Evolutionary conservation across 1,140 invertebrate species (phyloP).

Genomic region (Euwallacea fornicatus): DNA sequence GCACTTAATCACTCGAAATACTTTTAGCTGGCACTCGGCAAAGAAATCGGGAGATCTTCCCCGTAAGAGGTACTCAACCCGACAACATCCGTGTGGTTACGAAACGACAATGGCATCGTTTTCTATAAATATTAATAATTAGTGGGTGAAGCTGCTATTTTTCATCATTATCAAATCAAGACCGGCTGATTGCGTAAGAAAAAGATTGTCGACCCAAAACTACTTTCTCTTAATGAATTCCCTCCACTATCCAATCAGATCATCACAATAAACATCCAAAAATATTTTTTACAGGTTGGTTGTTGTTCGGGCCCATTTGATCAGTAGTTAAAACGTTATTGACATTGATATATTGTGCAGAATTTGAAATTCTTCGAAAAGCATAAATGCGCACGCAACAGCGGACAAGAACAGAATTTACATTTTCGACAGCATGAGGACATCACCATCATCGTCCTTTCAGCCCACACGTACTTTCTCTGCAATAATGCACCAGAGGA

Average conservation of each 20-base stretch:
- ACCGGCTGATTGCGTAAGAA: background rate
- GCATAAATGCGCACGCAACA: background rate
- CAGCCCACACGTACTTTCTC: constrained; percentile 18
- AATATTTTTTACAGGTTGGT: background rate
- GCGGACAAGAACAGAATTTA: background rate
- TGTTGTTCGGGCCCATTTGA: background rate
- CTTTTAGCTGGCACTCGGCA: too few relatives aligned
- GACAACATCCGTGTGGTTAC: background rate
- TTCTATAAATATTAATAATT: constrained; percentile 17
- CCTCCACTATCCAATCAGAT: constrained; percentile 13
- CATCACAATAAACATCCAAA: background rate
- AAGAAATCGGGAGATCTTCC: too few relatives aligned
- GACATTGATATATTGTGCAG: too few relatives aligned
- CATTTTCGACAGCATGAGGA: constrained; percentile 1
- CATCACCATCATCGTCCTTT: constrained; percentile 4
- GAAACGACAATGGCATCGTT: constrained; percentile 6
- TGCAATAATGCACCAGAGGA: constrained; percentile 11
- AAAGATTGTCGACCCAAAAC: constrained; percentile 9
- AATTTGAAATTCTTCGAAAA: background rate
- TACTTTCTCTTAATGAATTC: constrained; percentile 21
- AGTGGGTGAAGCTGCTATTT: constrained; percentile 15
- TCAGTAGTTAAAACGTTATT: background rate
- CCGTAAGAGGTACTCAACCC: too few relatives aligned
- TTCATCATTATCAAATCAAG: constrained; percentile 17
- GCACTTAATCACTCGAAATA: too few relatives aligned